Evolutionary conservation across 2,797 vertebrate species (phyloP), one percentile per base, ranked within the genome.

Genomic region (Myiotriccus ornatus): DNA sequence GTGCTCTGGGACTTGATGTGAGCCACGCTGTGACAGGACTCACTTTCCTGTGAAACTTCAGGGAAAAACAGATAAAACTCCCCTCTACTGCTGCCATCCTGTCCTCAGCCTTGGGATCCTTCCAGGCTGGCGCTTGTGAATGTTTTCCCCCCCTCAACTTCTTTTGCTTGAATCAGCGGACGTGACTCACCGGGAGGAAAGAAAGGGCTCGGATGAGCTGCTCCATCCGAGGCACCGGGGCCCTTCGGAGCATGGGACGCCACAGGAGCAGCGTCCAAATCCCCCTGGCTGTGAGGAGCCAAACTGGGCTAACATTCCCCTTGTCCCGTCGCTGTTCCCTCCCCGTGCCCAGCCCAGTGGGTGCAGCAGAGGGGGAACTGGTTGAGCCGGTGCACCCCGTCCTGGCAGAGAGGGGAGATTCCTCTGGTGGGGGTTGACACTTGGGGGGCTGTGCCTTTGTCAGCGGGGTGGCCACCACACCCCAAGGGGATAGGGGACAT

Each of bases 341-440:
- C 84, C 86, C 91, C 0, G 11, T 1, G 75, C 67, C 95, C 88
- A 53, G 82, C 90, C 94, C 85, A 87, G 79, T 77, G 91, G 87
- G 95, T 68, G 94, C 94, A 89, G 95, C 93, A 10, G 18, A 12
- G 43, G 14, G 86, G 89, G 81, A 90, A 93, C 94, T 60, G 87
- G 95, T 96, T 8, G 74, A 78, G 74, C 95, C 27, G 49, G 81
- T 3, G 87, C 77, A 7, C 83, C 94, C 68, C 23, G 80, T 91
- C 91, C 83, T 2, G 23, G 93, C 74, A 8, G 93, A 74, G 53
- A 83, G 88, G 79, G 69, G 94, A 94, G 28, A 96, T 96, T 94
- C 94, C 87, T 94, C 15, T 8, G 34, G 18, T 0, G 4, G 37
- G 34, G 63, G 30, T 56, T 12, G 56, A 71, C 15, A 7, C 32